These are phyloP conservation scores for Geotria australis DNA, from an alignment of 2,797 vertebrate genomes.

Conservation along the genomic window DNA sequence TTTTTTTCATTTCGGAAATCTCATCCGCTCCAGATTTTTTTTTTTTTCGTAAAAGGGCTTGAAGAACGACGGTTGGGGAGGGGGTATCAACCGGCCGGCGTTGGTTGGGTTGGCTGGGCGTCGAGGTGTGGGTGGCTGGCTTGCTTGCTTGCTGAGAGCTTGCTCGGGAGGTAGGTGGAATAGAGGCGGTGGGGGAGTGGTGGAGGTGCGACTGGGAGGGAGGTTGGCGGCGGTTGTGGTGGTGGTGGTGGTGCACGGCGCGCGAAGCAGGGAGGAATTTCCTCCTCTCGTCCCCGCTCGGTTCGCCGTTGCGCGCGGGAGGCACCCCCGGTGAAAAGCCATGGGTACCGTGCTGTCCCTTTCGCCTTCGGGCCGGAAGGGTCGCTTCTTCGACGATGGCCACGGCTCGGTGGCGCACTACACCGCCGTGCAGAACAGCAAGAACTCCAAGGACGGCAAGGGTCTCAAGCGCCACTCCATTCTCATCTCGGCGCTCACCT, in stretches of 20 bases:
- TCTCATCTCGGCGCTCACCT: conserved; percentile 47
- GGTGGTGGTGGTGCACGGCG: neutral
- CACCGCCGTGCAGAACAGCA: conserved; percentile 9
- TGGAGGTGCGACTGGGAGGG: too few species aligned
- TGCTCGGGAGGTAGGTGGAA: too few species aligned
- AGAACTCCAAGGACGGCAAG: conserved; percentile 26
- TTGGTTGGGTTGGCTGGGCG: too few species aligned
- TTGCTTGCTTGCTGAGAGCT: too few species aligned
- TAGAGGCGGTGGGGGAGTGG: too few species aligned
- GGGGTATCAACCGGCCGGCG: too few species aligned
- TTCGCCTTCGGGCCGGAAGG: conserved; percentile 23
- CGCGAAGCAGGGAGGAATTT: neutral
- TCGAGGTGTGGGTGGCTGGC: too few species aligned
- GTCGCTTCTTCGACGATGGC: conserved; percentile 20
- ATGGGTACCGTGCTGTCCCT: conserved; percentile 88
- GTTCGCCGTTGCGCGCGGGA: neutral
- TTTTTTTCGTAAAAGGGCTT: too few species aligned
- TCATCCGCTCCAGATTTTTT: too few species aligned
- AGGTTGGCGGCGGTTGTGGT: too few species aligned
- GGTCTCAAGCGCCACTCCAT: conserved; percentile 44
- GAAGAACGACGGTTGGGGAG: too few species aligned
- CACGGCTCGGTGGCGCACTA: conserved; percentile 11
- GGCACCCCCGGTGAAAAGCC: neutral
- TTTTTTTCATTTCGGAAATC: too few species aligned
- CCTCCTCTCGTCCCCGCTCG: neutral